Percentiles rank a stretch among this genome's conserved stretches.
phyloP scores from a whole-genome alignment of 2,797 vertebrate species.

The Siniperca undulata region DNA sequence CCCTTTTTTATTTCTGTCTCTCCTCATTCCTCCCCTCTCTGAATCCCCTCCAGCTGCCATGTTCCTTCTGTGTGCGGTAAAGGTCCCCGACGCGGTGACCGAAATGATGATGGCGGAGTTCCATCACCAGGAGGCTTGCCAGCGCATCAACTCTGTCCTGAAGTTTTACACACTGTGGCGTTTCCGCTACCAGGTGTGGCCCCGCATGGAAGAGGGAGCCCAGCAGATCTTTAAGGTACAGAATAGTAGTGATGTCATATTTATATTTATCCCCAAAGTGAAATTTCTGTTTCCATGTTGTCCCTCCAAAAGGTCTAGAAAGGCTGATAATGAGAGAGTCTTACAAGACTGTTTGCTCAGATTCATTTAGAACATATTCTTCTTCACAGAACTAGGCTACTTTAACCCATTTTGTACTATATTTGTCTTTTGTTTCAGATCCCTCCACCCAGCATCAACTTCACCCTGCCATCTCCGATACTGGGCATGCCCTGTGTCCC shows the following conservation, averaged over 20 bases:
- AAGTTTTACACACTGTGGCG: slow-evolving; percentile 99
- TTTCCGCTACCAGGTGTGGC: slow-evolving; percentile 99
- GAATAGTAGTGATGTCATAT: not conserved
- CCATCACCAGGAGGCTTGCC: slow-evolving; percentile 96
- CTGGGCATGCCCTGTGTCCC: slow-evolving; percentile 99
- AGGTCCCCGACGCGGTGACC: slow-evolving; percentile 95
- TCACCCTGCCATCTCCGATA: slow-evolving; percentile 97
- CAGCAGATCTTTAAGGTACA: slow-evolving; percentile 99
- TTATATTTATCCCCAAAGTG: not conserved
- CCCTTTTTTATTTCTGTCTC: not conserved
- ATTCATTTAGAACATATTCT: not conserved
- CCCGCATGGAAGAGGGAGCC: slow-evolving; percentile 98
- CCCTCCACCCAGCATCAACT: slow-evolving; percentile 99
- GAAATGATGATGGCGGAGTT: slow-evolving; percentile 99
- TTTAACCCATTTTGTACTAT: not conserved
- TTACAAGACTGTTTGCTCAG: not conserved
- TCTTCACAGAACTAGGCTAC: not conserved
- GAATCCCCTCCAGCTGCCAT: slow-evolving; percentile 90
- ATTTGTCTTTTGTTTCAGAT: slow-evolving; percentile 85
- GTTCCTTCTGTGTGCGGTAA: slow-evolving; percentile 98
- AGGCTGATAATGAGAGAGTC: not conserved
- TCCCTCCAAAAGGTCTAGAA: not conserved
- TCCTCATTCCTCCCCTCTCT: not conserved
- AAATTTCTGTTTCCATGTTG: no score
- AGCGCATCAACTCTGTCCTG: slow-evolving; percentile 95